A percentile compares a stretch with the other conserved stretches of the same genome.
Evolutionary conservation across 2,113 vertebrate genomes (phyloP).

Genomic region (Crotalus helleri): DNA sequence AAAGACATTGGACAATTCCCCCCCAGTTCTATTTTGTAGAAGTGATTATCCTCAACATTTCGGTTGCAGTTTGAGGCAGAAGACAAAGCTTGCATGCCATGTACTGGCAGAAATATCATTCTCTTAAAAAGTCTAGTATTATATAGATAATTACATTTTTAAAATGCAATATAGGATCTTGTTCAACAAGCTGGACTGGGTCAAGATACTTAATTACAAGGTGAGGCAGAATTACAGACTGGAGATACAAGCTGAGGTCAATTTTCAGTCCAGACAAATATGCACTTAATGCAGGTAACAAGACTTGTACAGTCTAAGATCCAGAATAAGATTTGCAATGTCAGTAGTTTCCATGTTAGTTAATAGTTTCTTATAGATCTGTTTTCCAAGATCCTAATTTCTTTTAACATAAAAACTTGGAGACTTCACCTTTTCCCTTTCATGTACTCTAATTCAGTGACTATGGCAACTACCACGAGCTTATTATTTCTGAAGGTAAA

Average conservation of each 20-base stretch:
- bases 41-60: background rate
- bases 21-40: background rate
- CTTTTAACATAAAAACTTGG: background rate
- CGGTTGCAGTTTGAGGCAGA: background rate
- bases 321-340: background rate
- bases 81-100: background rate
- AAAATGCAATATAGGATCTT: background rate
- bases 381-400: background rate
- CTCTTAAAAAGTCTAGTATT: background rate
- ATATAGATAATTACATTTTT: background rate
- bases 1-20: background rate
- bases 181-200: background rate
- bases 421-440: background rate
- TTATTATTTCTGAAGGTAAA: background rate
- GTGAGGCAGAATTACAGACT: background rate
- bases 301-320: background rate
- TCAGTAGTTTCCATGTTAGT: background rate
- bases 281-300: background rate
- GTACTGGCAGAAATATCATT: background rate
- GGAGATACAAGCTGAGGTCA: background rate
- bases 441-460: background rate
- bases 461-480: background rate
- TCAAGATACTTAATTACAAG: background rate
- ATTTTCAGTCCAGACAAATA: background rate
- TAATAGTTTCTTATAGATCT: background rate